phyloP scores from a whole-genome alignment of 1,140 invertebrate species.

The Myzus persicae region DNA sequence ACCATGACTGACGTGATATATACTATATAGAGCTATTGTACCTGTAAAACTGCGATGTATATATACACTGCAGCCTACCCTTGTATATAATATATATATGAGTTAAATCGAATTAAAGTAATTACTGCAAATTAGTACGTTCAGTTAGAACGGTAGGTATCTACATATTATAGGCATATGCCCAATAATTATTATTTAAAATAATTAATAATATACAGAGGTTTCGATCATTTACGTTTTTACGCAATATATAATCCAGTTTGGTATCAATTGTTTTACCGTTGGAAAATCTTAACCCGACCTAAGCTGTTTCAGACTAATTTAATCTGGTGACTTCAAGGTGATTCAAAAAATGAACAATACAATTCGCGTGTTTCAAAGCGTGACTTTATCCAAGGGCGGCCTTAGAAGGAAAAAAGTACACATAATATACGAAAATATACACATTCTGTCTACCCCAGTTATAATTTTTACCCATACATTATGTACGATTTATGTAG shows the following conservation, averaged over 20 bases:
- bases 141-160: neutral
- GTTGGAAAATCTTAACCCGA: neutral
- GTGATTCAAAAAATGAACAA: constrained; percentile 31
- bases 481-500: neutral
- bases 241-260: neutral
- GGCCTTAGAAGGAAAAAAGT: constrained; percentile 40
- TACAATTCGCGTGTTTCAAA: constrained; percentile 32
- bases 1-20: neutral
- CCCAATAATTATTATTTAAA: constrained; percentile 17
- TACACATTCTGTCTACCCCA: neutral
- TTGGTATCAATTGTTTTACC: constrained; percentile 32
- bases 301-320: constrained; percentile 16
- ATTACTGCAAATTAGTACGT: neutral
- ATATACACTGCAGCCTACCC: neutral
- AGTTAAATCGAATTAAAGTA: constrained; percentile 9
- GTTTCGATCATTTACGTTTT: constrained; percentile 21
- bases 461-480: constrained; percentile 21
- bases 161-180: neutral
- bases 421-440: constrained; percentile 23
- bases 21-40: neutral
- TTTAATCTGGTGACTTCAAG: constrained; percentile 30
- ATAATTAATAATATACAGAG: neutral
- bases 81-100: neutral
- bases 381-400: constrained; percentile 44
- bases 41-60: neutral